Evolutionary conservation across 2,888 invertebrate genomes (phyloP).

Genomic region (Agrotis segetum): DNA sequence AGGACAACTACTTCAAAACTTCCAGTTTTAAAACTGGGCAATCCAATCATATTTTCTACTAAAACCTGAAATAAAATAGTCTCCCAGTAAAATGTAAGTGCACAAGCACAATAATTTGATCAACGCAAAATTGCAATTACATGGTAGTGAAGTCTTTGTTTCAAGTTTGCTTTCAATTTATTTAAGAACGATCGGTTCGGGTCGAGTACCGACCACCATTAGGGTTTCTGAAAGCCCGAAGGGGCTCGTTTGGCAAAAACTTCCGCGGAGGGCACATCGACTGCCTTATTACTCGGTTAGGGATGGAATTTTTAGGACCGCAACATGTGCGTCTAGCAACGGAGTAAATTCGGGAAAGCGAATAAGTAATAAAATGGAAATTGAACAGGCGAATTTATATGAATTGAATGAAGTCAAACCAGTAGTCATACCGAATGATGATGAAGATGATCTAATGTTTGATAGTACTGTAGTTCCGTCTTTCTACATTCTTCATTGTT

Average conservation of each 20-base stretch:
- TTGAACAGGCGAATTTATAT: constrained; percentile 20
- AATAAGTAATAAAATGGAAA: constrained; percentile 35
- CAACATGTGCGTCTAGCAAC: constrained; percentile 36
- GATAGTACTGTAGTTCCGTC: not conserved
- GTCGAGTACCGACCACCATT: constrained; percentile 70
- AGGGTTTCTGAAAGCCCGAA: constrained; percentile 73
- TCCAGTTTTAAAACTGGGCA: constrained; percentile 14
- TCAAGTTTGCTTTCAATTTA: constrained; percentile 61
- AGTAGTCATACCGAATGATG: not conserved
- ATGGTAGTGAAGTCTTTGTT: constrained; percentile 53
- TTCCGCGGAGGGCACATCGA: constrained; percentile 71
- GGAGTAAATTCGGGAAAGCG: constrained; percentile 32
- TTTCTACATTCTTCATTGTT: constrained; percentile 12
- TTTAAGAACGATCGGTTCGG: constrained; percentile 60
- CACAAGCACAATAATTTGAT: constrained; percentile 8
- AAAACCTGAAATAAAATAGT: not conserved
- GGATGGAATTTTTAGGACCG: constrained; percentile 64
- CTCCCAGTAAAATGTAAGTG: constrained; percentile 4
- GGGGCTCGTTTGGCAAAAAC: constrained; percentile 80
- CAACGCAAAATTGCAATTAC: constrained; percentile 44
- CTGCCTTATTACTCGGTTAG: constrained; percentile 72
- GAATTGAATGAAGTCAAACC: not conserved
- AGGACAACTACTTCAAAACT: constrained; percentile 40
- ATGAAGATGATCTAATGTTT: not conserved
- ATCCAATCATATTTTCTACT: constrained; percentile 25